These are phyloP conservation scores for Chaetodon trifascialis DNA, from an alignment of 2,113 vertebrate genomes.

Conservation along the genomic window DNA sequence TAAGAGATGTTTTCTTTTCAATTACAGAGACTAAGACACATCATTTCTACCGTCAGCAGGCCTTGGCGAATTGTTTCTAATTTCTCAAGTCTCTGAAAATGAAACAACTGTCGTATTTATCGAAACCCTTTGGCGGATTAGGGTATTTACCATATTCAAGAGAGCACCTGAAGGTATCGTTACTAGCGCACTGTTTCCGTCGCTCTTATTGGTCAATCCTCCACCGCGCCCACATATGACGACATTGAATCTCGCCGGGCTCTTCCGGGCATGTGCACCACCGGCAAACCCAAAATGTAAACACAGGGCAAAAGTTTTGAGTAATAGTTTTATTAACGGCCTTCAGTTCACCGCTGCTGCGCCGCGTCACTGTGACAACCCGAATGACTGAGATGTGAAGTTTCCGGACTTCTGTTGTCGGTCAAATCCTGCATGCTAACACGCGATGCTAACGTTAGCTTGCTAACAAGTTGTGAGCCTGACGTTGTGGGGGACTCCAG, in stretches of 20 bases:
- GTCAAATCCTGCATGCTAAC: neutral
- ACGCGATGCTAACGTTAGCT: conserved; percentile 16
- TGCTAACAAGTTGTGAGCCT: neutral
- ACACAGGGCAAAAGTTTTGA: neutral
- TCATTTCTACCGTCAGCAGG: rapidly evolving
- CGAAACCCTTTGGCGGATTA: rapidly evolving
- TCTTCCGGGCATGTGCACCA: conserved; percentile 36
- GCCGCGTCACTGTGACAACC: neutral
- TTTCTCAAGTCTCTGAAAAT: rapidly evolving
- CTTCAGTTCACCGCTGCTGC: rapidly evolving
- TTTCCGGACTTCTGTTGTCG: neutral
- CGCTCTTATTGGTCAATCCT: conserved; percentile 67
- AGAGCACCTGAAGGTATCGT: conserved; percentile 4
- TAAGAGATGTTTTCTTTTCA: neutral
- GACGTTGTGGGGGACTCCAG: neutral
- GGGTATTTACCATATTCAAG: neutral
- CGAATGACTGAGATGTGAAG: neutral
- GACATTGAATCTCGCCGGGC: neutral
- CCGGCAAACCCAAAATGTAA: conserved; percentile 12
- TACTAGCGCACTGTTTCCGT: conserved; percentile 19
- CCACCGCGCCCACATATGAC: conserved; percentile 71
- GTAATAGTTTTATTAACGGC: neutral
- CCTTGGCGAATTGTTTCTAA: neutral
- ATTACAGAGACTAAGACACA: rapidly evolving
- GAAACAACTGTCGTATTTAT: neutral